Conservation (phyloP, 2,113 vertebrate genomes). For the Bubo bubo region DNA sequence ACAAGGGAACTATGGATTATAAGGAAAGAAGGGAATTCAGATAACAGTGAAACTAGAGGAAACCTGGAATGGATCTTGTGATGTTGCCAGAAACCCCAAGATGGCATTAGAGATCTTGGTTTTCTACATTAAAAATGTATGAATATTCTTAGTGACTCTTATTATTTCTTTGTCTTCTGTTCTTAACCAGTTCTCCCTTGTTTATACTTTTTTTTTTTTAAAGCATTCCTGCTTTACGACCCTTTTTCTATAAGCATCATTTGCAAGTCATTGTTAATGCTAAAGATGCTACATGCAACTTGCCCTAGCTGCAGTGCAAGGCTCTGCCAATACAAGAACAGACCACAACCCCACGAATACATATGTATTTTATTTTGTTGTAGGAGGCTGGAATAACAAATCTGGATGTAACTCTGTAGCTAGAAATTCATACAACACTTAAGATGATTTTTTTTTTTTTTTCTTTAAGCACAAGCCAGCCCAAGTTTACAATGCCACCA, state of each 20-base stretch:
- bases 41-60: neutral
- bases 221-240: fast-evolving
- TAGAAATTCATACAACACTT: neutral
- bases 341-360: neutral
- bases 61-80: neutral
- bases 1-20: neutral
- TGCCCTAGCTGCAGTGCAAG: neutral
- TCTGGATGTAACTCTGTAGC: neutral
- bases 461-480: neutral
- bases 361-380: neutral
- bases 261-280: neutral
- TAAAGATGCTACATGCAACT: neutral
- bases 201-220: neutral
- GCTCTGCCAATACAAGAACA: neutral
- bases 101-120: slow-evolving; percentile 6
- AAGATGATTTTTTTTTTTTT: neutral
- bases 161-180: neutral
- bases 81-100: slow-evolving; percentile 16
- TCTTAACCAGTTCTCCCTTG: neutral
- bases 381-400: neutral
- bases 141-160: neutral
- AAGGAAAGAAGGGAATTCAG: neutral
- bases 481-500: neutral
- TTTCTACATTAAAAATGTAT: neutral
- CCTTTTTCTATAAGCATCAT: neutral